Base-by-base conservation (phyloP, 2,797 vertebrate genomes). In the Pseudochromis fuscus region DNA sequence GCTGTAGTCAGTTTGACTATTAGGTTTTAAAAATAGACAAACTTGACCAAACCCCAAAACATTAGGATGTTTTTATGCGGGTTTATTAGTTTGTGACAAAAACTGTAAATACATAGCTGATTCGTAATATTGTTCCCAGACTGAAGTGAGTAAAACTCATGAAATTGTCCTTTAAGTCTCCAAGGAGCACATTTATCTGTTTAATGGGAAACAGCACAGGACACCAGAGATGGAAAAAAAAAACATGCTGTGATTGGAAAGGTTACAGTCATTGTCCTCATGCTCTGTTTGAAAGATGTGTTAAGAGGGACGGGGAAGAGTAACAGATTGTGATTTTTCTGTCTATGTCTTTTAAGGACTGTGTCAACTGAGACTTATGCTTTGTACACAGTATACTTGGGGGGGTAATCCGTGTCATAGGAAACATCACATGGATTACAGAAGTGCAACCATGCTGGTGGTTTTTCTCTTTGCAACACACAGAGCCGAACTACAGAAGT, bases 401-500 rank as follows among this genome's bases (percentile, higher is more conserved):
- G 53, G 46, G 33, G 52, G 8, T 46, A 50, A 44, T 53, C 46
- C 13, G 1, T 57, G 31, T 50, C 18, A 28, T 52, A 59, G n/a
- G n/a, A 46, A 46, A 46, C 58, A 64, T 61, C 38, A 51, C 52
- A 44, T 24, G 1, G 23, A 61, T 70, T 64, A 44, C 49, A 57
- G 23, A 57, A 74, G 49, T 55, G 23, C 15, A 40, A 13, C 31
- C 52, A 23, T 24, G 25, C 30, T 44, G 30, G 18, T 38, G 31
- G 55, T n/a, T 67, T 33, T 55, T 49, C 37, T 57, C 64, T 67
- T 37, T 51, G 23, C 68, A 46, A 69, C 62, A 35, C 38, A 25
- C 11, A 40, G 23, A 67, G 42, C 27, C 15, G 8, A 30, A 60
- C 55, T 44, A 30, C 56, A 50, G n/a, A 63, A 15, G 40, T 61